Base-by-base conservation (phyloP, 1,140 invertebrate genomes). In the Heliconius hewitsoni region DNA sequence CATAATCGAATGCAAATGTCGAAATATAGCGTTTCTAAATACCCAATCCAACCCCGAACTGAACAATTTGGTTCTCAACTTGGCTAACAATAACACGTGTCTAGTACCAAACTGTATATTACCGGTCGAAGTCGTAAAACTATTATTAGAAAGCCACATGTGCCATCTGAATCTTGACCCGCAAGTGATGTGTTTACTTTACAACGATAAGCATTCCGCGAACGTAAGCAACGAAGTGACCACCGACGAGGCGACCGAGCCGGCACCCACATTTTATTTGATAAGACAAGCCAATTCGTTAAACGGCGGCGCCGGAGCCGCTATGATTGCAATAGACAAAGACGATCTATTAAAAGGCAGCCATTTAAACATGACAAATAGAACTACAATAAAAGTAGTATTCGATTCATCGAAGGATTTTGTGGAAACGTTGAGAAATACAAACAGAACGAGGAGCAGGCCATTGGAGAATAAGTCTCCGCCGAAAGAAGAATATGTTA, bases 1-100 rank as follows among this genome's bases (percentile, higher is more conserved):
- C 75, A 90, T 83, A 82, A 87, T 95, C 2, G 85, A 93, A 46
- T 95, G 95, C 76, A 90, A 88, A 81, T 95, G 95, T 82, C 89
- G 90, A 8, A 92, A 94, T 76, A 87, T 95, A 66, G 89, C 89
- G 8, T 95, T 94, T 83, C 76, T 95, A 0, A 91, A 89, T 55
- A 81, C 85, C 0, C 80, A 78, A 34, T 74, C 82, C 3, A 87
- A 83, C 23, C 82, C 78, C 11, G 90, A 93, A 76, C 84, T 95
- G n/a, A 92, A 91, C 80, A 84, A 81, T 37, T 80, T 90, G 23
- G 89, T 95, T 79, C 81, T 95, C 30, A 88, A 93, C 60, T 71
- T 84, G n/a, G 42, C 86, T 2, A 89, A 92, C 37, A 94, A 94
- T 50, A 95, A 95, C 75, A 95, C 93, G 1, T 95, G 95, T 78